Conservation (phyloP, 2,113 vertebrate species). For the Sturnus vulgaris region DNA sequence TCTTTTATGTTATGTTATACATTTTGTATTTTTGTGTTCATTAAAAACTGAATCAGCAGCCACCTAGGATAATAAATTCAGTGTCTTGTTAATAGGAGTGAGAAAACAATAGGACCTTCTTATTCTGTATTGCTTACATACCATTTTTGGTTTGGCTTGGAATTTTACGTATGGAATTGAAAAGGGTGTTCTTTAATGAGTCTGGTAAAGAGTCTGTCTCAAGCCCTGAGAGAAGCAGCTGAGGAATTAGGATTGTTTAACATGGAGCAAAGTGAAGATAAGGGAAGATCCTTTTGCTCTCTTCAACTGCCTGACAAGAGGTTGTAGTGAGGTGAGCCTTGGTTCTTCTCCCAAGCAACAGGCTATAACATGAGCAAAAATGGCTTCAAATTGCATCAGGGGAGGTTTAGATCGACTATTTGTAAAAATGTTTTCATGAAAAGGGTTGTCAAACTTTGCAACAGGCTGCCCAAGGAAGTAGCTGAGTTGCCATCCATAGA, state of each 20-base stretch:
- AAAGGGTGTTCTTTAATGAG: neutral
- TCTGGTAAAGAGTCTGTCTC: neutral
- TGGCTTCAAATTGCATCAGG: neutral
- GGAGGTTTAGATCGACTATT: neutral
- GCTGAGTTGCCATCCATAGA: neutral
- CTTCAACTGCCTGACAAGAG: neutral
- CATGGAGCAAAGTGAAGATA: neutral
- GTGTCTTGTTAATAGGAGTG: neutral
- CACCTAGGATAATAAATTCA: neutral
- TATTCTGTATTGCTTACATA: neutral
- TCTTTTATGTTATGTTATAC: neutral
- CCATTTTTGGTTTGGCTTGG: neutral
- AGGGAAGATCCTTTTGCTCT: neutral
- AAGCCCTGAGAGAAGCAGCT: neutral
- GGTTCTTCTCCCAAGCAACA: neutral
- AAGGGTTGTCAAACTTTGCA: neutral
- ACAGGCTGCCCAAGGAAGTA: neutral
- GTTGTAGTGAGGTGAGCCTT: neutral
- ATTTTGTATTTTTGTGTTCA: neutral
- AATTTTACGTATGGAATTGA: neutral
- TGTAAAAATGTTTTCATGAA: neutral
- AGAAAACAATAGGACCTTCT: neutral
- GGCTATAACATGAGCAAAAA: neutral
- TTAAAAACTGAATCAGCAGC: neutral
- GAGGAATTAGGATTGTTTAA: neutral